These are phyloP conservation scores for Rotaria magnacalcarata DNA, from an alignment of 2,888 invertebrate genomes.

Conservation along the genomic window DNA sequence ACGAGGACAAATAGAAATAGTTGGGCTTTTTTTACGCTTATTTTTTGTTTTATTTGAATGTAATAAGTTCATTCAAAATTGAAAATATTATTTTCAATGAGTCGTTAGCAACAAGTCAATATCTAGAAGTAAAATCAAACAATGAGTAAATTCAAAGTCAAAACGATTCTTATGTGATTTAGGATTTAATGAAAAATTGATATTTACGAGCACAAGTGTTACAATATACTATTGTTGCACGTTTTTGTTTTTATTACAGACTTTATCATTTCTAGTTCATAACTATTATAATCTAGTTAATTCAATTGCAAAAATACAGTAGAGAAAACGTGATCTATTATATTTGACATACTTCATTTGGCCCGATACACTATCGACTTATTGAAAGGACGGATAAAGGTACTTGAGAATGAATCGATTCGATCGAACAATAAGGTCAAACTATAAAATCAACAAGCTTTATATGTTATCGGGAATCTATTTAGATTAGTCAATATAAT, in stretches of 20 bases:
- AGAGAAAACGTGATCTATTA: background rate
- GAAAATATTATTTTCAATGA: background rate
- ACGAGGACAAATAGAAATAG: background rate
- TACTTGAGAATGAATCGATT: background rate
- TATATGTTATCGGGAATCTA: background rate
- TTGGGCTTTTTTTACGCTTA: too few relatives aligned
- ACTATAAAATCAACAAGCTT: background rate
- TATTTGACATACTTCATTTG: background rate
- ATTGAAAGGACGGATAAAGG: background rate
- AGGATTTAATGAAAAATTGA: background rate
- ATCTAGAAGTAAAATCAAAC: background rate
- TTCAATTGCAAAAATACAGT: background rate
- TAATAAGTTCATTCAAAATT: background rate
- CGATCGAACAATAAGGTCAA: background rate
- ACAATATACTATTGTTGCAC: background rate
- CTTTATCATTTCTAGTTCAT: background rate
- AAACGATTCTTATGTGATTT: background rate
- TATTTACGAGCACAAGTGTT: background rate
- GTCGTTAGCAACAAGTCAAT: background rate
- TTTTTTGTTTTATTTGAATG: background rate
- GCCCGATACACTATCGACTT: background rate
- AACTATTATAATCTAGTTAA: background rate
- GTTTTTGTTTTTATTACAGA: background rate
- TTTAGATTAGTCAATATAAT: background rate
- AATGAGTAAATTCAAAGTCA: background rate